These are phyloP conservation scores for Acipenser oxyrinchus DNA, from an alignment of 2,797 vertebrate species.

Conservation along the genomic window DNA sequence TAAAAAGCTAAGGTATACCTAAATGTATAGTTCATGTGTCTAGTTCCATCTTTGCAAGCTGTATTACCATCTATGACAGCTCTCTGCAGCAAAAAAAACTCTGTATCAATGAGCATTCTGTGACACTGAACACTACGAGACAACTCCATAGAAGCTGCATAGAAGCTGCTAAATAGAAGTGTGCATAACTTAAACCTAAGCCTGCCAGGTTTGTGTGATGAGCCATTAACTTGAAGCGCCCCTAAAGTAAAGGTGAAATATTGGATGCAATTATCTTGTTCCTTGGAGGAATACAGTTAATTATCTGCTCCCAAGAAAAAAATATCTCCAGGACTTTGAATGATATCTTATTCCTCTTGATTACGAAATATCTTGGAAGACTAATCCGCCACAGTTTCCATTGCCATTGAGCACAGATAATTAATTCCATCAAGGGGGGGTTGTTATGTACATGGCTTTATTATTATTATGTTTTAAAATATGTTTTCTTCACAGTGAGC, in stretches of 20 bases:
- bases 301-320: conserved; percentile 42
- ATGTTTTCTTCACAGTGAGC: no score
- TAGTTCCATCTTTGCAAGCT: conserved; percentile 1
- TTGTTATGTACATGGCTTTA: not conserved
- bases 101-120: not conserved
- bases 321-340: conserved; percentile 49
- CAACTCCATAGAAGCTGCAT: not conserved
- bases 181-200: not conserved
- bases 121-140: not conserved
- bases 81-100: not conserved
- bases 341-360: conserved; percentile 57
- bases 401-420: conserved; percentile 55
- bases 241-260: conserved; percentile 44
- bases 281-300: conserved; percentile 56
- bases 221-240: conserved; percentile 1
- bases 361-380: conserved; percentile 54
- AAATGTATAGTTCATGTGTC: not conserved
- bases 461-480: no score
- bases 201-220: not conserved
- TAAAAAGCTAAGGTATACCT: no score
- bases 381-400: conserved; percentile 65
- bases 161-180: not conserved
- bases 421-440: conserved; percentile 61
- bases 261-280: conserved; percentile 50
- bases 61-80: not conserved